Conservation (phyloP, 1,140 invertebrate species). For the Aphis gossypii region DNA sequence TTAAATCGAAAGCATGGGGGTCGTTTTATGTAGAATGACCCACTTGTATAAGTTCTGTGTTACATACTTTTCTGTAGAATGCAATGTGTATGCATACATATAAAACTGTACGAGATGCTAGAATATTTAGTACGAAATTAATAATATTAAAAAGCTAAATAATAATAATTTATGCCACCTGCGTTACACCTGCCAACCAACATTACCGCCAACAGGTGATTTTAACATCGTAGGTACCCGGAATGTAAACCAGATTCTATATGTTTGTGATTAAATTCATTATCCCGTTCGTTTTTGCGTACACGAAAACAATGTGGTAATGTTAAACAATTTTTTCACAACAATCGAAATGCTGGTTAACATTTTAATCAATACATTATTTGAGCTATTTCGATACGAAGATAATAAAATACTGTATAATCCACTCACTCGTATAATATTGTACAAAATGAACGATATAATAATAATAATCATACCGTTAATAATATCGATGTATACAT, state of each 20-base stretch:
- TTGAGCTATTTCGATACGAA: not conserved
- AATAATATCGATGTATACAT: too few species aligned
- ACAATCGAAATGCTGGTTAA: not conserved
- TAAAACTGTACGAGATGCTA: not conserved
- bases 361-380: not conserved
- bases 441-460: too few species aligned
- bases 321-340: not conserved
- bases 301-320: not conserved
- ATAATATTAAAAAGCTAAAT: not conserved
- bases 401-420: not conserved
- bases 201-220: slow-evolving; percentile 32
- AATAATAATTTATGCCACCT: slow-evolving; percentile 38
- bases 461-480: too few species aligned
- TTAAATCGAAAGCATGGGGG: too few species aligned
- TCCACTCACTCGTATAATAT: not conserved
- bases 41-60: too few species aligned
- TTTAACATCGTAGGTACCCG: not conserved
- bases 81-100: not conserved
- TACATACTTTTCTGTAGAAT: not conserved
- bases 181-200: slow-evolving; percentile 17
- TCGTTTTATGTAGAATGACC: too few species aligned
- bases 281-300: not conserved
- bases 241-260: slow-evolving; percentile 21
- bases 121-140: slow-evolving; percentile 29
- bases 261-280: not conserved